phyloP scores from a whole-genome alignment of 2,888 invertebrate genomes.

The Acanthoscelides obtectus region DNA sequence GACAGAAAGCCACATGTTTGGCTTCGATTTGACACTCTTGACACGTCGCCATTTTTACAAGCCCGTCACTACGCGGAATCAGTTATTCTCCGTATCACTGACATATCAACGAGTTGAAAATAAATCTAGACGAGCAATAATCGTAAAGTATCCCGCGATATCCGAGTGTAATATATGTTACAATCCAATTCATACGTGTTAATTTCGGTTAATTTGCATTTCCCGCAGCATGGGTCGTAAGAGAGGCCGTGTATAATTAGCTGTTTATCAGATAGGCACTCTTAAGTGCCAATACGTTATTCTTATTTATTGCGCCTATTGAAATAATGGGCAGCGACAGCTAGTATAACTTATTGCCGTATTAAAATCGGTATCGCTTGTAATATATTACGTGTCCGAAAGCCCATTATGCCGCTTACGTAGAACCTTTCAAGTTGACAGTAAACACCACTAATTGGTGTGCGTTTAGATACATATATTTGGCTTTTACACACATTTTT shows the following conservation, averaged over 20 bases:
- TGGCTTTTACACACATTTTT: too few species aligned
- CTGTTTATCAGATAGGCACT: slow-evolving; percentile 44
- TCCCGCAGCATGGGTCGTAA: slow-evolving; percentile 35
- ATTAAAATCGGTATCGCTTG: neutral
- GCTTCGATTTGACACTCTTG: too few species aligned
- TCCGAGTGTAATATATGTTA: slow-evolving; percentile 11
- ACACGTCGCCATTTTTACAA: neutral
- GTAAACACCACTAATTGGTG: neutral
- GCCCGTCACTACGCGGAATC: neutral
- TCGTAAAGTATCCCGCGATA: neutral
- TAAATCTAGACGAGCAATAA: neutral
- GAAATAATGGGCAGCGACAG: neutral
- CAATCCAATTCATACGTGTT: slow-evolving; percentile 29
- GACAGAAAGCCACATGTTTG: too few species aligned
- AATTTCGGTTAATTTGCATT: slow-evolving; percentile 37
- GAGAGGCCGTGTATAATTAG: slow-evolving; percentile 29
- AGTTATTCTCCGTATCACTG: neutral
- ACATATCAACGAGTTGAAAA: neutral
- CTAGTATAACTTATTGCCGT: neutral
- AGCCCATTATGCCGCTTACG: neutral
- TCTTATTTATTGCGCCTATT: slow-evolving; percentile 39
- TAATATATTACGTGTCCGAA: neutral
- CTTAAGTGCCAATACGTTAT: slow-evolving; percentile 43
- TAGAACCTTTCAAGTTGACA: neutral
- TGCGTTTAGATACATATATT: neutral